phyloP scores from a whole-genome alignment of 1,140 invertebrate species.

The Eumeta japonica region DNA sequence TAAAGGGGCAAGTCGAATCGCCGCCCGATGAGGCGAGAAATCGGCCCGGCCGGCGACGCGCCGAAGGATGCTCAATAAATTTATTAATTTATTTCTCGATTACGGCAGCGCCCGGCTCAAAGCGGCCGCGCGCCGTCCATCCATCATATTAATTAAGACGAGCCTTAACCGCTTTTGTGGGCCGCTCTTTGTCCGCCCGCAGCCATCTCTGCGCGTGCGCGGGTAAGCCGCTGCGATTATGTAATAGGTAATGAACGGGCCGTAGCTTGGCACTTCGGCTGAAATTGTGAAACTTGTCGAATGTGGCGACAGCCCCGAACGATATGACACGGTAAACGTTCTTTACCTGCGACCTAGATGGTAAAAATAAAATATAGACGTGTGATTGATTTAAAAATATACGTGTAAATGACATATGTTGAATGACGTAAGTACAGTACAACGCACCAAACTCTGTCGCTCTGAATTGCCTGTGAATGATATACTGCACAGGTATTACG shows the following conservation, averaged over 20 bases:
- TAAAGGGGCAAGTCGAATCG: no score
- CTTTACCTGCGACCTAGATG: neutral
- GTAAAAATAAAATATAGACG: neutral
- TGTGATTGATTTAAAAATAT: no score
- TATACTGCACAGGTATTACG: no score
- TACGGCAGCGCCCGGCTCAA: slow-evolving; percentile 43
- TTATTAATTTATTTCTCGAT: slow-evolving; percentile 57
- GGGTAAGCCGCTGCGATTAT: no score
- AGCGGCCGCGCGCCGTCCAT: slow-evolving; percentile 40
- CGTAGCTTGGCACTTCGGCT: slow-evolving; percentile 16
- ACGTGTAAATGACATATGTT: no score
- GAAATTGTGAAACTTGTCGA: neutral
- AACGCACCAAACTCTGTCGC: no score
- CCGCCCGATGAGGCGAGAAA: no score
- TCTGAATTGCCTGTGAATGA: no score
- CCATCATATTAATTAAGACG: slow-evolving; percentile 57
- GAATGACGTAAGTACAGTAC: no score
- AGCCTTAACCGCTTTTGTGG: slow-evolving; percentile 46
- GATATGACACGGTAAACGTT: neutral
- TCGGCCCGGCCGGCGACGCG: no score
- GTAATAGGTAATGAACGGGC: slow-evolving; percentile 36
- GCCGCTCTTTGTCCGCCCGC: slow-evolving; percentile 26
- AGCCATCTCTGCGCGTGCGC: no score
- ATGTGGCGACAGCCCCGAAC: neutral
- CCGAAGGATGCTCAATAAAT: no score